Conservation (phyloP, 2,888 invertebrate genomes). For the Pterobdella sp. region DNA sequence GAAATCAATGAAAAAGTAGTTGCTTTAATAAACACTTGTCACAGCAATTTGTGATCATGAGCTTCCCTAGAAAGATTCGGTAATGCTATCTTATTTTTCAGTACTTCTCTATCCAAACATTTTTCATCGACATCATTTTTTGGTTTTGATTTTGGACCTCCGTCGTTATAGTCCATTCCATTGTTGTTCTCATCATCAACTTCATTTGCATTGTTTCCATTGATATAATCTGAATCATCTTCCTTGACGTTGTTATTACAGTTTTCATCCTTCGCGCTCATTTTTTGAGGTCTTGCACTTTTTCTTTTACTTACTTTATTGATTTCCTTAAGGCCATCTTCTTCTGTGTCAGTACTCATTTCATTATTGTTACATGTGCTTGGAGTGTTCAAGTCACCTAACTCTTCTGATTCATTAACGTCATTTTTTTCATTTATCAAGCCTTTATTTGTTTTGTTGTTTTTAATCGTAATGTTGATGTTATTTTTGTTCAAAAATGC, state of each 20-base stretch:
- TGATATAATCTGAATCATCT: constrained; percentile 1
- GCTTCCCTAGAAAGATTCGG: too few species aligned
- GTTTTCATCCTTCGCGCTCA: constrained; percentile 14
- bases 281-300: constrained; percentile 80
- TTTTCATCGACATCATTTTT: background rate
- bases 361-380: background rate
- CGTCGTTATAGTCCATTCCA: background rate
- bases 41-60: background rate
- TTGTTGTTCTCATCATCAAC: constrained; percentile 6
- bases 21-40: background rate
- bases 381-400: background rate
- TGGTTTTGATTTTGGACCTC: background rate
- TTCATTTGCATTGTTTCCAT: background rate
- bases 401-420: background rate
- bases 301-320: constrained; percentile 60
- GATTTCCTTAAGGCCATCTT: background rate
- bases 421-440: background rate
- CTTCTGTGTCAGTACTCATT: background rate
- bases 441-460: background rate
- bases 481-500: constrained; percentile 31
- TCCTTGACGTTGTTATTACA: background rate
- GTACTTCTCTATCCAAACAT: background rate
- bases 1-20: background rate
- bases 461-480: constrained; percentile 34
- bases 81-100: background rate